These are phyloP conservation scores for Melanaphis sacchari DNA, from an alignment of 1,140 invertebrate species.

Conservation along the genomic window DNA sequence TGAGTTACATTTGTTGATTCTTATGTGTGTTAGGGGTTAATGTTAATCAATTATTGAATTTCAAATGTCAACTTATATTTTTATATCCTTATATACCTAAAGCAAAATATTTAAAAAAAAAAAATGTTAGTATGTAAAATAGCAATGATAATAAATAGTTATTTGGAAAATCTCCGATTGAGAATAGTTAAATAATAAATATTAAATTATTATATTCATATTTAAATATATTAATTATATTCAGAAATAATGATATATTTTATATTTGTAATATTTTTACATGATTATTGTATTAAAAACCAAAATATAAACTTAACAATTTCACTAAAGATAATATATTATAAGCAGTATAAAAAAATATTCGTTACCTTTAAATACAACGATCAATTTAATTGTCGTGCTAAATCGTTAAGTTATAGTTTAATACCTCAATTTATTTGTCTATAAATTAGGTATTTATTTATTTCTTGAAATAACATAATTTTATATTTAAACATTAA, in stretches of 20 bases:
- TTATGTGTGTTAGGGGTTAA: not conserved
- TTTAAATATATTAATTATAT: not conserved
- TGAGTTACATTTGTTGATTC: not conserved
- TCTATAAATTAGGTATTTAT: not conserved
- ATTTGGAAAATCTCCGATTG: not conserved
- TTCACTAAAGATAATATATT: no score
- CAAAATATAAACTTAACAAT: not conserved
- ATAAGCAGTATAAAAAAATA: not conserved
- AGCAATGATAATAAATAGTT: not conserved
- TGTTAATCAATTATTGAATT: not conserved
- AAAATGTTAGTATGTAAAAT: not conserved
- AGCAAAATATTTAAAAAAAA: not conserved
- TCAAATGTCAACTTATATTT: not conserved
- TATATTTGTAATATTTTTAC: not conserved
- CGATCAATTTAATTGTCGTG: not conserved
- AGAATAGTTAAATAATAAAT: not conserved
- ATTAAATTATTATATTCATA: no score
- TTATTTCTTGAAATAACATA: not conserved
- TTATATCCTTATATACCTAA: not conserved
- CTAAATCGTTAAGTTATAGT: not conserved
- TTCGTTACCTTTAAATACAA: not conserved
- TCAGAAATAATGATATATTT: not conserved
- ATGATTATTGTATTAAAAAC: not conserved
- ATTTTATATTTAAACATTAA: not conserved
- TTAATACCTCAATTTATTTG: not conserved